Conservation (phyloP, 2,888 invertebrate genomes). For the Lissonota sp. region DNA sequence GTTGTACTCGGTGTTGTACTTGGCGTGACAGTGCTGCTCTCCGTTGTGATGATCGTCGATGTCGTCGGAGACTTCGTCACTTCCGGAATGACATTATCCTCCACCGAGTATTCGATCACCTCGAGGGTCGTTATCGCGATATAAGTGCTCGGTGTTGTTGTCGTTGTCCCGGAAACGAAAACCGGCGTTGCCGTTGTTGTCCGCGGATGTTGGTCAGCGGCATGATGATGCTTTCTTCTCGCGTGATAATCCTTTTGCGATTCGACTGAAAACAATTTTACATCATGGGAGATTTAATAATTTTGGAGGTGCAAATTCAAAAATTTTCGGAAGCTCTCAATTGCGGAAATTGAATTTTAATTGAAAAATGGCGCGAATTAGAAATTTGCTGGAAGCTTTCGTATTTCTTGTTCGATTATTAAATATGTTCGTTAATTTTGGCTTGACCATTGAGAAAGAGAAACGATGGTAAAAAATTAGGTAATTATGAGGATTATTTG, state of each 20-base stretch:
- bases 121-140: conserved; percentile 74
- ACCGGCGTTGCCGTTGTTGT: conserved; percentile 85
- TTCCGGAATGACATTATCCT: conserved; percentile 81
- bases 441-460: too few species aligned
- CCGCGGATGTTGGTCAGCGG: conserved; percentile 68
- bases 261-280: conserved; percentile 87
- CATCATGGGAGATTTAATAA: not conserved
- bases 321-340: too few species aligned
- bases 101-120: conserved; percentile 73
- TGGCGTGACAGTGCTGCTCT: conserved; percentile 78
- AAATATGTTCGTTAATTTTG: too few species aligned
- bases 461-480: too few species aligned
- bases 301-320: too few species aligned
- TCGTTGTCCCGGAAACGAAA: conserved; percentile 84
- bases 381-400: too few species aligned
- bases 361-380: too few species aligned
- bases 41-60: conserved; percentile 77
- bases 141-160: conserved; percentile 84
- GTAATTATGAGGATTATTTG: too few species aligned
- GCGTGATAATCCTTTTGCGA: conserved; percentile 95
- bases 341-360: too few species aligned
- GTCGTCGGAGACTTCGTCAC: conserved; percentile 76
- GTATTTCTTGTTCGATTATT: too few species aligned
- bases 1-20: conserved; percentile 82
- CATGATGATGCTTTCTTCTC: conserved; percentile 81